phyloP scores from a whole-genome alignment of 2,888 invertebrate species.

The Synergus itoensis region DNA sequence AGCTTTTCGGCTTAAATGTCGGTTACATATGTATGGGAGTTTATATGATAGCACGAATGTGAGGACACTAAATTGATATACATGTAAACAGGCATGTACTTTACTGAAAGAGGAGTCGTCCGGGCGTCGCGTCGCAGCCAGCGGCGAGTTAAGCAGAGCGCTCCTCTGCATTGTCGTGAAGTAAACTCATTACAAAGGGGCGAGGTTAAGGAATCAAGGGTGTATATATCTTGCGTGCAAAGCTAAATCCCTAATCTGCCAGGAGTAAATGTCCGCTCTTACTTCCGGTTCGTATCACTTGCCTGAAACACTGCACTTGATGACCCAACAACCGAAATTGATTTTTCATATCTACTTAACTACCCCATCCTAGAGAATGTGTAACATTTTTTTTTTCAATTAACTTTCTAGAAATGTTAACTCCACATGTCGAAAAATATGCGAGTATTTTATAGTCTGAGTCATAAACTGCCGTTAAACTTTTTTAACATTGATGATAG shows the following conservation, averaged over 20 bases:
- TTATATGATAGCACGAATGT: neutral
- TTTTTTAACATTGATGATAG: neutral
- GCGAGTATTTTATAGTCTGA: neutral
- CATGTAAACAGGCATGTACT: neutral
- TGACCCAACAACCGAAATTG: neutral
- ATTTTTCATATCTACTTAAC: neutral
- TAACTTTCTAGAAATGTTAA: no score
- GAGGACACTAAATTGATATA: conserved; percentile 7
- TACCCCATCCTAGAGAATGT: no score
- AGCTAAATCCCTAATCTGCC: conserved; percentile 44
- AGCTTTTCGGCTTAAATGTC: neutral
- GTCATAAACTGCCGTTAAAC: neutral
- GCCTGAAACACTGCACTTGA: neutral
- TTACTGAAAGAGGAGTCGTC: neutral
- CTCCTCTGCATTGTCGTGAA: conserved; percentile 53
- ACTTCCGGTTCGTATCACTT: conserved; percentile 31
- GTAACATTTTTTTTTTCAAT: no score
- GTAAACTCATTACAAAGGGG: conserved; percentile 61
- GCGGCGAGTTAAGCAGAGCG: conserved; percentile 46
- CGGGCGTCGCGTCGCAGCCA: neutral
- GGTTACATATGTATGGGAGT: neutral
- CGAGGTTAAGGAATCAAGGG: conserved; percentile 58
- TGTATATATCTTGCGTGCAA: conserved; percentile 50
- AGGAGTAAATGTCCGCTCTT: conserved; percentile 28
- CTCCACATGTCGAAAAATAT: no score